phyloP scores from a whole-genome alignment of 1,140 invertebrate genomes.

The Cyclargus thomasi region DNA sequence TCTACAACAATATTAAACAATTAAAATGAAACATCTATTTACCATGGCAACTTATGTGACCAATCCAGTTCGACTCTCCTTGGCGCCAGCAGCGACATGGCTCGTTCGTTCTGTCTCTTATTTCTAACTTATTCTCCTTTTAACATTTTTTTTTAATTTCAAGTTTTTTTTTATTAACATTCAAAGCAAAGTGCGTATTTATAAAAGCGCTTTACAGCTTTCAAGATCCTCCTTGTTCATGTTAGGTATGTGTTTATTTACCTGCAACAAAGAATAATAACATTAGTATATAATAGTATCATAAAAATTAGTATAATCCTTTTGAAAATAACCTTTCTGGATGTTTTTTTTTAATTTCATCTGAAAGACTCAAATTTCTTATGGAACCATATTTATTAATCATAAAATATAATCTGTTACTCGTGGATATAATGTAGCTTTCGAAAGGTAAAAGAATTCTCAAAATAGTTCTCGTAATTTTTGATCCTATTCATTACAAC shows the following conservation, averaged over 20 bases:
- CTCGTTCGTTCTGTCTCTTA: conserved; percentile 26
- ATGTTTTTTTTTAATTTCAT: too few relatives aligned
- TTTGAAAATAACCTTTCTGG: too few relatives aligned
- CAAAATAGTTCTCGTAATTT: too few relatives aligned
- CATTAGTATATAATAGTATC: too few relatives aligned
- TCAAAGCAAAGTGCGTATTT: conserved; percentile 8
- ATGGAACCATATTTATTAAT: too few relatives aligned
- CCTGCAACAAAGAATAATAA: conserved; percentile 1
- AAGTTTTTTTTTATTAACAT: neutral
- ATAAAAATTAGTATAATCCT: too few relatives aligned
- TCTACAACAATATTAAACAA: too few relatives aligned
- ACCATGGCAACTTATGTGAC: conserved; percentile 61
- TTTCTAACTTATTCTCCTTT: conserved; percentile 20
- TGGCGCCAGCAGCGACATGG: conserved; percentile 61
- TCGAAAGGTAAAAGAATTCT: too few relatives aligned
- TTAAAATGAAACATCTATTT: conserved; percentile 29
- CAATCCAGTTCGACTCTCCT: conserved; percentile 57
- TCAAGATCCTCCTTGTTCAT: neutral
- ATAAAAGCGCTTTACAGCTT: neutral
- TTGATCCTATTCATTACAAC: too few relatives aligned
- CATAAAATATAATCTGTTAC: too few relatives aligned
- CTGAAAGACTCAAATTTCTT: too few relatives aligned
- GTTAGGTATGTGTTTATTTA: conserved; percentile 11
- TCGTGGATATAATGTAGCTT: too few relatives aligned
- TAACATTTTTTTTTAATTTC: neutral